A percentile compares a stretch with the other conserved stretches of the same genome.
Evolutionary conservation across 2,797 vertebrate species (phyloP).

Genomic region (Trichosurus vulpecula): DNA sequence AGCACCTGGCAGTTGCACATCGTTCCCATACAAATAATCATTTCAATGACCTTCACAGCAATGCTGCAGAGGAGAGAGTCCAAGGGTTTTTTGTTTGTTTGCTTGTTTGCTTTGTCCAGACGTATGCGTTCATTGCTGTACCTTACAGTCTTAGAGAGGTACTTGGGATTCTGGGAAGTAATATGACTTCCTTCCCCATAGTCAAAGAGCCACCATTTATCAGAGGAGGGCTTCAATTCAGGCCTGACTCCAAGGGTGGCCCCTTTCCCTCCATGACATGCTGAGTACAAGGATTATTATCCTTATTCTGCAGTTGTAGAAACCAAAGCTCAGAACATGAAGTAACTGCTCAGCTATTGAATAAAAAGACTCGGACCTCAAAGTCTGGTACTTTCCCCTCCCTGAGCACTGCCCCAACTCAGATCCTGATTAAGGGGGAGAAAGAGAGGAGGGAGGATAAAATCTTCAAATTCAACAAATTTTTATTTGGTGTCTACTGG

Average conservation of each 20-base stretch:
- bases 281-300: neutral
- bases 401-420: too few relatives aligned
- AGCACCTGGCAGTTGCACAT: neutral
- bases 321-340: neutral
- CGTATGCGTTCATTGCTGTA: neutral
- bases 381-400: neutral
- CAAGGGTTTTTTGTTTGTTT: neutral
- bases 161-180: neutral
- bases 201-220: neutral
- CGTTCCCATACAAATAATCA: neutral
- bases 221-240: neutral
- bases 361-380: neutral
- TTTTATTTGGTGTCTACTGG: neutral
- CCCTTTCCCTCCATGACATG: neutral
- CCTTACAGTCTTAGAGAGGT: neutral
- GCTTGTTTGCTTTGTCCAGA: neutral
- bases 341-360: neutral
- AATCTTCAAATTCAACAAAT: neutral
- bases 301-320: neutral
- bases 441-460: neutral
- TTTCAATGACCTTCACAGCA: neutral
- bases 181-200: neutral
- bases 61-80: neutral
- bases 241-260: neutral
- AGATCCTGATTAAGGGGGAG: neutral